Base-by-base conservation (phyloP, 2,888 invertebrate genomes). In the Polydrusus pterygomalis region DNA sequence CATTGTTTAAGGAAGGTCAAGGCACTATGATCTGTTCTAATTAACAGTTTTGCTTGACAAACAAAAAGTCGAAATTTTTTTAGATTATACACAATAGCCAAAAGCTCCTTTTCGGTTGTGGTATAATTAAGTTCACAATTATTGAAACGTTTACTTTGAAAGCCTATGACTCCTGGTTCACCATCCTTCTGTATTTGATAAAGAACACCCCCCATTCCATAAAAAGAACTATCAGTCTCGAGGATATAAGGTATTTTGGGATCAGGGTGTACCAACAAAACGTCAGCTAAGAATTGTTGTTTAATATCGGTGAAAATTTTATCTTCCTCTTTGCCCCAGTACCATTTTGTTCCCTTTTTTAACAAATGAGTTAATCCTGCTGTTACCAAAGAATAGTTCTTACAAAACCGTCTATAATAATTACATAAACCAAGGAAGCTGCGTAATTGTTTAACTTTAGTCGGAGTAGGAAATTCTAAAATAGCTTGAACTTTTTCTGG, bases 101-200 rank as follows among this genome's bases (percentile, higher is more conserved):
- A 56, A 0, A 78, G 58, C 47, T 78, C 81, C 40, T 79, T 78
- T 63, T 80, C 79, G 0, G 78, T 79, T 5, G 65, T 63, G 9
- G 79, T 80, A 56, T 79, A 80, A 7, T 64, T 40, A 3, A 78
- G 45, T 40, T 80, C 79, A 2, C 74, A 34, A 5, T 65, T 69
- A 10, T 45, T 38, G 18, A 79, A 65, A 0, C 30, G 11, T 56
- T 70, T 34, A 30, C 79, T 79, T 3, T 70, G 75, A 47, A 78
- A 78, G 13, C 43, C 74, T 76, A 77, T 40, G 6, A 74, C 45
- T 9, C 38, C 40, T 43, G 67, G 75, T 38, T 76, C 77, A 0
- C 60, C 69, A 9, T 70, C 56, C 20, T 64, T 60, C 8, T 78
- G 77, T 6, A 65, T 71, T 38, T 74, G 73, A 20, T 56, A 65